These are phyloP conservation scores for Cyprinodon variegatus DNA, from an alignment of 2,113 vertebrate species.

Conservation along the genomic window DNA sequence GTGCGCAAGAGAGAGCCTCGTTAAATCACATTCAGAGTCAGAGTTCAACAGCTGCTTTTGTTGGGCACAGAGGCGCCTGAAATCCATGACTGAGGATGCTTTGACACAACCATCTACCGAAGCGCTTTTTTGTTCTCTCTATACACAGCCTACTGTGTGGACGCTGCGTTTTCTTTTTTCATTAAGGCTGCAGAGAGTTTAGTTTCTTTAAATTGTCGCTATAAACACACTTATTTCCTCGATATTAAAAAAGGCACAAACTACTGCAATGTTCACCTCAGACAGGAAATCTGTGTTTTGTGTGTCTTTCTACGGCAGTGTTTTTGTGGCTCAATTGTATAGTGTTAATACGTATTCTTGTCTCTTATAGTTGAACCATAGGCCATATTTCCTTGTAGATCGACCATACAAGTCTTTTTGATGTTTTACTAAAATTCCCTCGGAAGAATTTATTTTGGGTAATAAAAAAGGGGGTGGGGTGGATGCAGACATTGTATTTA, in stretches of 20 bases:
- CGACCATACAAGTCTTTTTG: conserved; percentile 88
- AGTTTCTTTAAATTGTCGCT: conserved; percentile 74
- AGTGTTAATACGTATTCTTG: conserved; percentile 97
- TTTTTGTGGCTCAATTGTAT: conserved; percentile 97
- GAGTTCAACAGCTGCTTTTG: conserved; percentile 56
- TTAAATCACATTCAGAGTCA: conserved; percentile 18
- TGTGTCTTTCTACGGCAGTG: conserved; percentile 98
- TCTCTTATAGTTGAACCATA: conserved; percentile 91
- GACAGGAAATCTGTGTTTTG: conserved; percentile 89
- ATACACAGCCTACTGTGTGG: conserved; percentile 35
- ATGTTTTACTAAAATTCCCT: conserved; percentile 87
- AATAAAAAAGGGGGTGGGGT: conserved; percentile 80
- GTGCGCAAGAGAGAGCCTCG: conserved; percentile 30
- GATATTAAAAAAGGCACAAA: conserved; percentile 87
- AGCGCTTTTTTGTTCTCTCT: conserved; percentile 24
- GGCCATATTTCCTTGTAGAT: conserved; percentile 92
- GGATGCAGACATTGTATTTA: conserved; percentile 89
- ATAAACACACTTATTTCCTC: conserved; percentile 73
- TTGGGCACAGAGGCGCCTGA: conserved; percentile 47
- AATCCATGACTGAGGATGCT: conserved; percentile 34
- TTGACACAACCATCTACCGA: conserved; percentile 13
- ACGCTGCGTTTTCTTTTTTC: conserved; percentile 27
- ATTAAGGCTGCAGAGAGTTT: conserved; percentile 59
- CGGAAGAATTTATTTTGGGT: conserved; percentile 82
- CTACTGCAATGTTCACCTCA: conserved; percentile 89